Base-by-base conservation (phyloP, 2,888 invertebrate genomes). In the Geophilus truncorum region DNA sequence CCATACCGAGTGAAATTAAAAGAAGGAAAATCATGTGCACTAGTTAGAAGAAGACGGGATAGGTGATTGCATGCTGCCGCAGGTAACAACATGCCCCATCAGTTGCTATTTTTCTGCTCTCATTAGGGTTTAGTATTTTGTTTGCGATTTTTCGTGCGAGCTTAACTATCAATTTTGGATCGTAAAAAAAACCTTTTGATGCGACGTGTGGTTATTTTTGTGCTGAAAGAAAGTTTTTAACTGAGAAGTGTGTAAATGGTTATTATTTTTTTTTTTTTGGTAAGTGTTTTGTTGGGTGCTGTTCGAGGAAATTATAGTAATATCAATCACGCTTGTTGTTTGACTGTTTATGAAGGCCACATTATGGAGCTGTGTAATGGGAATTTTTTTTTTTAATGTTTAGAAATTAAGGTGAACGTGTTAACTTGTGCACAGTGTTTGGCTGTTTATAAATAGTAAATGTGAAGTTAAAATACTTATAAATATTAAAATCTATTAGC, bases 61-160 rank as follows among this genome's bases (percentile, higher is more conserved):
- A 70, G 70, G 25, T 70, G 70, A 70, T 70, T 70, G 70, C 70
- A 70, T 70, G 70, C 70, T 70, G 70, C 70, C 28, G 70, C 70
- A 70, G 70, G 70, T 70, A 70, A 70, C 62, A 25, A 62, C 70
- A n/a, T n/a, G n/a, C 7, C 10, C 70, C 28, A 28, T 70, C 28
- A 10, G 12, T 70, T 25, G 28, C 70, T 70, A 70, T 25, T 70
- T 70, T 70, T 70, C n/a, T 25, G 28, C 12, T 15, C 5, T 70
- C 70, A 70, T 70, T 70, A 70, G 70, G 5, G 70, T 70, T 4
- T 70, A 28, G 10, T 70, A 70, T 70, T 70, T 10, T 28, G 70
- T 25, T 9, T 10, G 5, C 25, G 12, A 70, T 25, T 70, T 70
- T 51, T 51, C 51, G 18, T 51, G 18, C 7, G 0, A 18, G 15